Conservation (phyloP, 2,113 vertebrate genomes). For the Phalacrocorax carbo region DNA sequence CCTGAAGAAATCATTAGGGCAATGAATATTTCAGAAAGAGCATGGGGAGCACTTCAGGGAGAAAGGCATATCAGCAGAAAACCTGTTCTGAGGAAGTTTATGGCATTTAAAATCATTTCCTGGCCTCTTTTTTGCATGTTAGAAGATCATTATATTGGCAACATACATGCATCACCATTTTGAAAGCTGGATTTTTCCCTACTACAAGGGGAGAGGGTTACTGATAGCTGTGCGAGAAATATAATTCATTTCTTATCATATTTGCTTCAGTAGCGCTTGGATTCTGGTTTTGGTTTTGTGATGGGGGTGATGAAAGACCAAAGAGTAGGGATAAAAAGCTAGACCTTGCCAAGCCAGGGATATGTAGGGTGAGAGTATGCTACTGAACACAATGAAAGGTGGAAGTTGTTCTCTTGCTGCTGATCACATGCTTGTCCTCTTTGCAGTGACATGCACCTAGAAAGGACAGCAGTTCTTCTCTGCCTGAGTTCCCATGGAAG, state of each 20-base stretch:
- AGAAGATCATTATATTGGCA: constrained; percentile 36
- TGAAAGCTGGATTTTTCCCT: constrained; percentile 19
- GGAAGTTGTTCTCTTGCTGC: not conserved
- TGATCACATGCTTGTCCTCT: not conserved
- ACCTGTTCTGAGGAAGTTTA: constrained; percentile 55
- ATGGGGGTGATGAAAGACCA: not conserved
- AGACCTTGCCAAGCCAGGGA: not conserved
- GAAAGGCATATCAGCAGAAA: constrained; percentile 61
- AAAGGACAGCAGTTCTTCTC: not conserved
- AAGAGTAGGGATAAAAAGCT: not conserved
- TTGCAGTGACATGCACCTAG: not conserved
- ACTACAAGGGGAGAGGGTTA: not conserved
- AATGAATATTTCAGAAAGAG: constrained; percentile 68
- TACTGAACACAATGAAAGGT: not conserved
- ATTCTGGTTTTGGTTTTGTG: not conserved
- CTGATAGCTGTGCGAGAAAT: not conserved
- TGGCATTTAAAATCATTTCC: constrained; percentile 64
- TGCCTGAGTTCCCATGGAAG: not conserved
- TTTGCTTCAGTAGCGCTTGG: not conserved
- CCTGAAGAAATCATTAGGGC: constrained; percentile 68
- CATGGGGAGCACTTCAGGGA: constrained; percentile 41
- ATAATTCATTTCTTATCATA: not conserved
- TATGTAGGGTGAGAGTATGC: not conserved
- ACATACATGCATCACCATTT: constrained; percentile 1
- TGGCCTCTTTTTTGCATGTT: constrained; percentile 26